These are phyloP conservation scores for Luffia ferchaultella DNA, from an alignment of 2,888 invertebrate genomes.

Conservation along the genomic window DNA sequence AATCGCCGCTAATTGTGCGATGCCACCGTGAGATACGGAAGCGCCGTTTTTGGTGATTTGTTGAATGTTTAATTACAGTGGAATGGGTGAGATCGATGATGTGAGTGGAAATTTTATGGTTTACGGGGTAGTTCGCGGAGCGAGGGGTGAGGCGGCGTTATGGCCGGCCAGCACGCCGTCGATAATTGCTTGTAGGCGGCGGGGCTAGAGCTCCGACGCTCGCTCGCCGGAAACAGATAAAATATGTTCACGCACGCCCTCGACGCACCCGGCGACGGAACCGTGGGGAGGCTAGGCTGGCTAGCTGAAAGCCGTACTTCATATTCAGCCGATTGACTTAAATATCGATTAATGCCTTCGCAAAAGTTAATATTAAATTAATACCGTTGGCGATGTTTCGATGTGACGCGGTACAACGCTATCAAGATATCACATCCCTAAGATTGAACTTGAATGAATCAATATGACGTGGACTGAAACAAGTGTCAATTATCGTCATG, in stretches of 20 bases:
- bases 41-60: constrained; percentile 35
- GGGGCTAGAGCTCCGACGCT: constrained; percentile 8
- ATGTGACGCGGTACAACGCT: too few relatives aligned
- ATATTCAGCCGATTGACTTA: too few relatives aligned
- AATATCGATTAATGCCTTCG: too few relatives aligned
- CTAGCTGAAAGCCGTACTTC: too few relatives aligned
- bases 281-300: too few relatives aligned
- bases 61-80: constrained; percentile 51
- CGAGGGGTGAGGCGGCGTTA: constrained; percentile 30
- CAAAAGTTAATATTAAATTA: too few relatives aligned
- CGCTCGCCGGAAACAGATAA: constrained; percentile 49
- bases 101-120: constrained; percentile 33
- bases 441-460: too few relatives aligned
- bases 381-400: too few relatives aligned
- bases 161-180: constrained; percentile 46
- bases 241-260: constrained; percentile 58
- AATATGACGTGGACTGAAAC: too few relatives aligned
- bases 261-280: constrained; percentile 25
- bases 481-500: too few relatives aligned
- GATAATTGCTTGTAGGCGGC: constrained; percentile 46
- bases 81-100: constrained; percentile 41
- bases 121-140: constrained; percentile 5
- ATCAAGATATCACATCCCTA: too few relatives aligned
- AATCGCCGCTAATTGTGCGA: constrained; percentile 10
- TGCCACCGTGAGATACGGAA: constrained; percentile 26